Evolutionary conservation across 2,888 invertebrate species (phyloP), one percentile per base, ranked within the genome.

Genomic region (Nysson spinosus): DNA sequence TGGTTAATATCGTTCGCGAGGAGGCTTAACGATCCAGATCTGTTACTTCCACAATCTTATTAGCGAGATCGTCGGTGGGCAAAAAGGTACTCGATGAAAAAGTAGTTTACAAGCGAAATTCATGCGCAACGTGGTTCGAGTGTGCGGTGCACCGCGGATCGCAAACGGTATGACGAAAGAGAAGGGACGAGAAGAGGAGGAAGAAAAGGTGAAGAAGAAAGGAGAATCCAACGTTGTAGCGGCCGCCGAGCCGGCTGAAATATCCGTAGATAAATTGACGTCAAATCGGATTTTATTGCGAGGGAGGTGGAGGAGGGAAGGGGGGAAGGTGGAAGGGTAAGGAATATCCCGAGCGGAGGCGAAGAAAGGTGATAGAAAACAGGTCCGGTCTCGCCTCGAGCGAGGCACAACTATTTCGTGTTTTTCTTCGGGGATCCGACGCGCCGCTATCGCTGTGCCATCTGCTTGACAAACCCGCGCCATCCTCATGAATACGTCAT

Each of bases 341-440:
- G 35, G 55, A 50, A 52, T 63, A 63, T 58, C 51, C 43, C 56
- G 66, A 51, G 54, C 57, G 69, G 75, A 71, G 72, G 69, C 78
- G 82, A 81, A 82, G 83, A 82, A 83, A 84, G 83, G 85, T 82
- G 83, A 86, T 84, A 83, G 84, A 82, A 85, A 86, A 85, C 85
- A 82, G 83, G 85, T 86, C 85, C 83, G 75, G 79, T 84, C 81
- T 85, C 85, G 83, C 84, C 83, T 83, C 69, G 71, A 83, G 82
- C 80, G 83, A 81, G 80, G 77, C 82, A 65, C 75, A 82, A 85
- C 82, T 82, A 84, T 85, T 85, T 84, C 83, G 80, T 83, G 83
- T 85, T 85, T 84, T 84, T 84, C 83, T 76, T 69, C 73, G 66
- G 68, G 69, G 78, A 68, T 76, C 61, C 82, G 70, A 78, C 76